Evolutionary conservation across 2,797 vertebrate species (phyloP).

Genomic region (Arctocebus calabarensis): DNA sequence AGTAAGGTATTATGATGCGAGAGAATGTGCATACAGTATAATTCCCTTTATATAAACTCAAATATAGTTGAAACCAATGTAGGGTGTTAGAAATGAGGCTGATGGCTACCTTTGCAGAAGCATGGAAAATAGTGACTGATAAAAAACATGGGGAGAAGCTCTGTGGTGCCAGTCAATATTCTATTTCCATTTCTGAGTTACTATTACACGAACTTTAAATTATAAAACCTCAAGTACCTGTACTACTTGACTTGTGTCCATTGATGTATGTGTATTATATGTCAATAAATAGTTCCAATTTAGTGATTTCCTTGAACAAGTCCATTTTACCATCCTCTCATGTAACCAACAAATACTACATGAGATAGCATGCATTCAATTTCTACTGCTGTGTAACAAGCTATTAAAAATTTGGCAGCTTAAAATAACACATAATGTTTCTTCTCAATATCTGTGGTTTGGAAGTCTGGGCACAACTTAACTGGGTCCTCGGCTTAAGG

Average conservation of each 20-base stretch:
- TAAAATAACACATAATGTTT: neutral
- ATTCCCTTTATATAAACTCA: neutral
- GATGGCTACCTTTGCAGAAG: neutral
- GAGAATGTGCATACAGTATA: neutral
- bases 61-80: neutral
- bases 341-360: neutral
- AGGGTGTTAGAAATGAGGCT: neutral
- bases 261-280: neutral
- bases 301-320: neutral
- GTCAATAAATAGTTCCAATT: neutral
- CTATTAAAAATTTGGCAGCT: neutral
- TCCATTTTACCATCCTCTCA: neutral
- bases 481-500: neutral
- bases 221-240: neutral
- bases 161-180: neutral
- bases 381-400: neutral
- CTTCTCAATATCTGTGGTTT: neutral
- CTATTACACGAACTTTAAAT: neutral
- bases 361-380: neutral
- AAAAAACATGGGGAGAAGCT: neutral
- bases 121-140: neutral
- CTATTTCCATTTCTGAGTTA: neutral
- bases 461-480: neutral
- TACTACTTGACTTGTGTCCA: neutral
- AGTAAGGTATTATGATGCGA: neutral